Conservation (phyloP, 2,888 invertebrate genomes). For the Rhogogaster chlorosoma region DNA sequence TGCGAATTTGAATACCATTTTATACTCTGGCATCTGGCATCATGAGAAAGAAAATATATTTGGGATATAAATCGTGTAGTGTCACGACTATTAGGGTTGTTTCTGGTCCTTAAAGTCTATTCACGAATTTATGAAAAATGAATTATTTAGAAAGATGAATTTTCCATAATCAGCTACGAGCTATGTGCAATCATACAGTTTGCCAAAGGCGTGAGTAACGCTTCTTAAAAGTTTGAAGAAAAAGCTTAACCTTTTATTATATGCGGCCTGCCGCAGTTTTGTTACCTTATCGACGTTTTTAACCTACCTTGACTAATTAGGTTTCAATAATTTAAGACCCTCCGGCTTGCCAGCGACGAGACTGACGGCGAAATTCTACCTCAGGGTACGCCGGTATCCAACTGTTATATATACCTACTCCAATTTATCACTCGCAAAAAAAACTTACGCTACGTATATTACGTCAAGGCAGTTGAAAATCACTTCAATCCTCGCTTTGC, state of each 20-base stretch:
- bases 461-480: background rate
- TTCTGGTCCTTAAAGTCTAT: no score
- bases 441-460: background rate
- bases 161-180: background rate
- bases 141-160: background rate
- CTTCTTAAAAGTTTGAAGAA: slow-evolving; percentile 10
- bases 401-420: background rate
- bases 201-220: slow-evolving; percentile 10
- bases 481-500: background rate
- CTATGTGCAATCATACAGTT: background rate
- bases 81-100: no score
- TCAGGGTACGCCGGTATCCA: background rate
- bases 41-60: background rate
- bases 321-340: slow-evolving; percentile 40
- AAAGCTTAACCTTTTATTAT: slow-evolving; percentile 17
- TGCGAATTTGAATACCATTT: background rate
- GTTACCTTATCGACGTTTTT: slow-evolving; percentile 45
- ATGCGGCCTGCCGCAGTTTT: slow-evolving; percentile 12
- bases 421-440: background rate
- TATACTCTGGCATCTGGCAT: no score
- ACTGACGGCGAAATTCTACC: background rate
- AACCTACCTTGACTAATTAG: slow-evolving; percentile 48
- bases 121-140: background rate
- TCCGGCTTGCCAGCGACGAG: background rate
- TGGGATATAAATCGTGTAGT: background rate